These are phyloP conservation scores for Oeneis ivallda DNA, from an alignment of 2,888 invertebrate genomes.

Conservation along the genomic window DNA sequence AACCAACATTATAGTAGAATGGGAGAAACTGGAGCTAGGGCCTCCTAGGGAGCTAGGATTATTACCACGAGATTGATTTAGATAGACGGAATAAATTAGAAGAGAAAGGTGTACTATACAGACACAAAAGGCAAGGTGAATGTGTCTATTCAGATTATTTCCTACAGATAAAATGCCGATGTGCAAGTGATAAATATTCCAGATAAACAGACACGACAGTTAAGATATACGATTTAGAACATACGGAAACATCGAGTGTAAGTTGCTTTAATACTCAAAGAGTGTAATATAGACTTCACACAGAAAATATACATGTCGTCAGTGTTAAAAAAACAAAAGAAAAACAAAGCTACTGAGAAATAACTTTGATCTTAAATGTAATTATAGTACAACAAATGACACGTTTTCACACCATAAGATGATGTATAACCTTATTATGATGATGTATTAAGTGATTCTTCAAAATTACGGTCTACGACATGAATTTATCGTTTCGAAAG, in stretches of 20 bases:
- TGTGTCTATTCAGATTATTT: constrained; percentile 52
- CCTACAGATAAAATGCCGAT: constrained; percentile 53
- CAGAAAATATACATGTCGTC: neutral
- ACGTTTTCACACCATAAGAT: constrained; percentile 58
- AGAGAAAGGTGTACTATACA: constrained; percentile 46
- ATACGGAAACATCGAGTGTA: constrained; percentile 9
- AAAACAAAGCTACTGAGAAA: constrained; percentile 15
- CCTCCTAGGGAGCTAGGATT: too few relatives aligned
- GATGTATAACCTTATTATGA: too few relatives aligned
- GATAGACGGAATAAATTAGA: constrained; percentile 55
- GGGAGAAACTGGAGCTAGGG: constrained; percentile 54
- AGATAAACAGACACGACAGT: constrained; percentile 40
- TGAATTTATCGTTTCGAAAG: constrained; percentile 70
- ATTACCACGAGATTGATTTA: constrained; percentile 56
- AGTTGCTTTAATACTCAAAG: too few relatives aligned
- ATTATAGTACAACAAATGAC: constrained; percentile 69
- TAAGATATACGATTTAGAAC: constrained; percentile 27
- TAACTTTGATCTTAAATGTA: constrained; percentile 46
- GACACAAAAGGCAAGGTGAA: constrained; percentile 53
- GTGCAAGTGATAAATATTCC: constrained; percentile 53
- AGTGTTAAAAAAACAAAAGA: neutral
- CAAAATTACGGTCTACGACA: constrained; percentile 70
- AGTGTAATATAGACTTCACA: neutral
- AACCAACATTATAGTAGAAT: constrained; percentile 48
- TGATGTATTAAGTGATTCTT: constrained; percentile 54